Conservation (phyloP, 1,140 invertebrate species). For the Lepidurus arcticus region DNA sequence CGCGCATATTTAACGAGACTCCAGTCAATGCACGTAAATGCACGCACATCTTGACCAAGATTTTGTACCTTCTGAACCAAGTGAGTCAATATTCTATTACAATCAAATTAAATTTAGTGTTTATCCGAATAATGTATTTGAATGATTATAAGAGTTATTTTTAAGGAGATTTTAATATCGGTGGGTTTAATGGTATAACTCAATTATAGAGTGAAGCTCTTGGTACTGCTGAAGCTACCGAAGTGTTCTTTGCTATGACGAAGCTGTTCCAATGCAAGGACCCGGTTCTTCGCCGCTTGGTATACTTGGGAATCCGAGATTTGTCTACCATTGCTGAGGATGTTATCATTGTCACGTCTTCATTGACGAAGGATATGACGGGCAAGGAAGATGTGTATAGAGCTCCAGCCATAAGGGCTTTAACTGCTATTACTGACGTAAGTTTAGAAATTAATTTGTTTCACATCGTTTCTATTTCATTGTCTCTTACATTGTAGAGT, state of each 20-base stretch:
- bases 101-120: neutral
- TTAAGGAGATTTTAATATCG: constrained; percentile 31
- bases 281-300: constrained; percentile 84
- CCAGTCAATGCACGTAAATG: constrained; percentile 96
- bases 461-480: constrained; percentile 31
- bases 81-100: constrained; percentile 39
- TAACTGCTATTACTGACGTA: constrained; percentile 96
- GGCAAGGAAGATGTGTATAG: constrained; percentile 94
- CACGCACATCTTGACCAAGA: constrained; percentile 89
- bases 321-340: constrained; percentile 90
- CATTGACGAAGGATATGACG: constrained; percentile 98
- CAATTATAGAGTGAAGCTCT: constrained; percentile 71
- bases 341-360: constrained; percentile 98
- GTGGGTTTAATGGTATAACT: constrained; percentile 24
- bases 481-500: constrained; percentile 42
- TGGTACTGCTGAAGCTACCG: constrained; percentile 90
- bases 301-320: constrained; percentile 97
- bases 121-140: neutral
- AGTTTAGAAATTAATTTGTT: constrained; percentile 36
- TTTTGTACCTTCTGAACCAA: constrained; percentile 90
- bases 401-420: constrained; percentile 89
- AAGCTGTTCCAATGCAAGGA: constrained; percentile 98
- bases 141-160: neutral
- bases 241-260: constrained; percentile 98
- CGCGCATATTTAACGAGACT: constrained; percentile 93